phyloP scores from a whole-genome alignment of 2,888 invertebrate genomes.

The Aphidius colemani region DNA sequence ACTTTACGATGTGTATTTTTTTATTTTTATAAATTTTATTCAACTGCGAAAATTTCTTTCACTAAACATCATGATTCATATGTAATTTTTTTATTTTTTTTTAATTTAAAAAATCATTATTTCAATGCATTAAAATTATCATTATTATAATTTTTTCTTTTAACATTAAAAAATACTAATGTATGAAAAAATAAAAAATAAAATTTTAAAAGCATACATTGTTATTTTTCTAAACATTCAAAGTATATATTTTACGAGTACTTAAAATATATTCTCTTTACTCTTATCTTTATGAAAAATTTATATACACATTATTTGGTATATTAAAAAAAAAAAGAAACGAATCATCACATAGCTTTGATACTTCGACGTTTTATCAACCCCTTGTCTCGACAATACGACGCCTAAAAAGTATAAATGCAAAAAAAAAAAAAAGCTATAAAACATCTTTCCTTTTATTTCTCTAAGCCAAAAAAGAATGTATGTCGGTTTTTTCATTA shows the following conservation, averaged over 20 bases:
- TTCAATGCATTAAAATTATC: not conserved
- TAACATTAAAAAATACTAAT: too few species aligned
- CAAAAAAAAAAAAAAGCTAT: conserved; percentile 1
- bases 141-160: not conserved
- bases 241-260: too few species aligned
- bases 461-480: conserved; percentile 37
- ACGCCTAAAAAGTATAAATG: conserved; percentile 5
- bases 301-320: too few species aligned
- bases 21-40: too few species aligned
- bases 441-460: conserved; percentile 8
- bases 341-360: not conserved
- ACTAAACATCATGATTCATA: too few species aligned
- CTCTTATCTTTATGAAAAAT: too few species aligned
- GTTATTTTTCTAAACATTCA: too few species aligned
- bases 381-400: conserved; percentile 16
- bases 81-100: too few species aligned
- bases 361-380: not conserved
- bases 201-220: too few species aligned
- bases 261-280: too few species aligned
- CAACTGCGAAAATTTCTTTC: too few species aligned
- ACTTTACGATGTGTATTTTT: not conserved
- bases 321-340: conserved; percentile 1
- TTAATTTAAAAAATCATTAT: too few species aligned
- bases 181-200: not conserved
- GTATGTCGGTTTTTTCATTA: conserved; percentile 47